Conservation (phyloP, 2,797 vertebrate genomes). For the Hippoglossus hippoglossus region DNA sequence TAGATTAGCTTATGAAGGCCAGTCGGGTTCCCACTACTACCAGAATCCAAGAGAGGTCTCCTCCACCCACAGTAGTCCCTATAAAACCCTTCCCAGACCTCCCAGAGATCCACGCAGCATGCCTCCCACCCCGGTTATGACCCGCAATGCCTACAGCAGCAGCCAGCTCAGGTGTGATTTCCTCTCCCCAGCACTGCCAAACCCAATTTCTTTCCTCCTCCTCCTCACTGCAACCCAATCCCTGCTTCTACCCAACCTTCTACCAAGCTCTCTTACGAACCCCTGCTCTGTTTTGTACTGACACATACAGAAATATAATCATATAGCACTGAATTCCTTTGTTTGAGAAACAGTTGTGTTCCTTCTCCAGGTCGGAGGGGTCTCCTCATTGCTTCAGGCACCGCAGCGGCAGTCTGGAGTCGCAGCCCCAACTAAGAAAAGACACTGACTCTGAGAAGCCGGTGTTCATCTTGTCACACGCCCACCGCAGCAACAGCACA, state of each 20-base stretch:
- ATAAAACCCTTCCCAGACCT: slow-evolving; percentile 89
- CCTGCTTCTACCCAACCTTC: slow-evolving; percentile 21
- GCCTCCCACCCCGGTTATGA: slow-evolving; percentile 92
- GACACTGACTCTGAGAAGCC: slow-evolving; percentile 86
- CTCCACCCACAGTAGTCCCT: slow-evolving; percentile 93
- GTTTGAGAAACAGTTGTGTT: slow-evolving; percentile 12
- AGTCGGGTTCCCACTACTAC: slow-evolving; percentile 73
- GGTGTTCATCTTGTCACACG: slow-evolving; percentile 88
- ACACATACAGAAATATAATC: not conserved
- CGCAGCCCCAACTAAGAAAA: slow-evolving; percentile 86
- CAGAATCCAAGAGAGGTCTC: slow-evolving; percentile 85
- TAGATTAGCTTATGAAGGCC: slow-evolving; percentile 82
- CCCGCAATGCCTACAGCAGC: slow-evolving; percentile 96
- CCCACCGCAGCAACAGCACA: slow-evolving; percentile 92
- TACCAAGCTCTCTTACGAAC: slow-evolving; percentile 4
- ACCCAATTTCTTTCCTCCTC: slow-evolving; percentile 2
- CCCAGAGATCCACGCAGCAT: slow-evolving; percentile 89
- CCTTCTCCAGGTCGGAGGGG: slow-evolving; percentile 85
- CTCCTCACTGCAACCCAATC: slow-evolving; percentile 10
- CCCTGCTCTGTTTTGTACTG: not conserved
- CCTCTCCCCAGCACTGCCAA: slow-evolving; percentile 23
- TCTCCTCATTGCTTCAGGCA: slow-evolving; percentile 89
- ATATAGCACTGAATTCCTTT: not conserved
- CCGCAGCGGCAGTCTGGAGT: slow-evolving; percentile 94
- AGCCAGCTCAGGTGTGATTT: slow-evolving; percentile 92